Conservation (phyloP, 2,888 invertebrate genomes). For the Cerastoderma edule region DNA sequence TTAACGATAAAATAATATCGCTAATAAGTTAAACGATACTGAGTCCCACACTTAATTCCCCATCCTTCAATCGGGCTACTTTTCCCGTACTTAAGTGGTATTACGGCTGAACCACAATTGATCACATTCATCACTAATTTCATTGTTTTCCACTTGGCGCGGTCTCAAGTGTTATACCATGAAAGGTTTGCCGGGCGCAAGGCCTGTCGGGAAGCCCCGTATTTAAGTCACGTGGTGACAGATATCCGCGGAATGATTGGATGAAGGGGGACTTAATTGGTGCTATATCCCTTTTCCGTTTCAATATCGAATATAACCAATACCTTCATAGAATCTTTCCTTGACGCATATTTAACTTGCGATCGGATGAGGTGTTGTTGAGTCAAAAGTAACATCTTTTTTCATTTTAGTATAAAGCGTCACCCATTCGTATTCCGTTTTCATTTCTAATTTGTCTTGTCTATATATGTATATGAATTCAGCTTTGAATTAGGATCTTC, state of each 20-base stretch:
- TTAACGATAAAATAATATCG: conserved; percentile 26
- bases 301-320: too few relatives aligned
- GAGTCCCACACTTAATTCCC: conserved; percentile 47
- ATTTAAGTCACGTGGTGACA: conserved; percentile 18
- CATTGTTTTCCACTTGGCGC: conserved; percentile 16
- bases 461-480: too few relatives aligned
- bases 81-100: conserved; percentile 34
- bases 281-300: not conserved
- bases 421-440: too few relatives aligned
- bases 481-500: too few relatives aligned
- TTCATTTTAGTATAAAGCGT: too few relatives aligned
- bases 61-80: conserved; percentile 40
- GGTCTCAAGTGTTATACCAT: conserved; percentile 27
- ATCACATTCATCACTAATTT: conserved; percentile 12
- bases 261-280: conserved; percentile 3
- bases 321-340: too few relatives aligned
- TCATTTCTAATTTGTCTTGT: too few relatives aligned
- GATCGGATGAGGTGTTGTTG: too few relatives aligned
- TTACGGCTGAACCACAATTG: conserved; percentile 4
- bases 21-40: conserved; percentile 53
- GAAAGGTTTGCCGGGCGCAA: conserved; percentile 10
- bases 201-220: conserved; percentile 8
- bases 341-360: too few relatives aligned
- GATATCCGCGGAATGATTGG: conserved; percentile 15
- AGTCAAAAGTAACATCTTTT: too few relatives aligned